Percentiles rank a stretch among this genome's conserved stretches.
phyloP scores from a whole-genome alignment of 2,797 vertebrate species.

The Macropodus opercularis region DNA sequence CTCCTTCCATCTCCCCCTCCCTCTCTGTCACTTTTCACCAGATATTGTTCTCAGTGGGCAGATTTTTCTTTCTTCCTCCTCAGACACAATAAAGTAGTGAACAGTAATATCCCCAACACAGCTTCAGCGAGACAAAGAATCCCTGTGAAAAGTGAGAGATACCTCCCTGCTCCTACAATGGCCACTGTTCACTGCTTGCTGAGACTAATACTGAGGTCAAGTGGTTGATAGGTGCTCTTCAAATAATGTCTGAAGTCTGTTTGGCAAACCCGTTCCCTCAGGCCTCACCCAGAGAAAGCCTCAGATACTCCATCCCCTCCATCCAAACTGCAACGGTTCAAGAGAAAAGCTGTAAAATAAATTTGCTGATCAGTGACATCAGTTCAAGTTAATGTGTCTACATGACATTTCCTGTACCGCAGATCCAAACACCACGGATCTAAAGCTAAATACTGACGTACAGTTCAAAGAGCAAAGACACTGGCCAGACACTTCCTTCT shows the following conservation, averaged over 20 bases:
- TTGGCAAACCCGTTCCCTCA: conserved; percentile 1
- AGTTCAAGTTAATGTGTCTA: conserved; percentile 4
- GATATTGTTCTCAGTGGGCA: conserved; percentile 58
- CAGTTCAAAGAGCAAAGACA: too few species aligned
- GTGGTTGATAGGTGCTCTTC: conserved; percentile 10
- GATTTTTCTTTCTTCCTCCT: conserved; percentile 52
- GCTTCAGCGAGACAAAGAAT: conserved; percentile 59
- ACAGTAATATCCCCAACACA: conserved; percentile 51
- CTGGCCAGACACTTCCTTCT: too few species aligned
- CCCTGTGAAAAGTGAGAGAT: conserved; percentile 50
- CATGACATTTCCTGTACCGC: not conserved
- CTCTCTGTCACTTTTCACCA: conserved; percentile 58
- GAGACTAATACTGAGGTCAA: conserved; percentile 32
- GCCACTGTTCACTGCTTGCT: not conserved
- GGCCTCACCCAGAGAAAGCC: not conserved
- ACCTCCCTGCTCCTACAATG: not conserved
- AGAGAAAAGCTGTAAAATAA: conserved; percentile 6
- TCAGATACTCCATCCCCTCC: not conserved
- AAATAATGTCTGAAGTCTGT: conserved; percentile 10
- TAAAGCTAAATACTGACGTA: too few species aligned
- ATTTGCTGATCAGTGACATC: conserved; percentile 13
- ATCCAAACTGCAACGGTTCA: conserved; percentile 3
- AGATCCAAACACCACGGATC: too few species aligned
- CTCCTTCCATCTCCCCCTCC: not conserved
- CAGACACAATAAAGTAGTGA: conserved; percentile 56